These are phyloP conservation scores for Heliconius nattereri DNA, from an alignment of 1,140 invertebrate species.

Conservation along the genomic window DNA sequence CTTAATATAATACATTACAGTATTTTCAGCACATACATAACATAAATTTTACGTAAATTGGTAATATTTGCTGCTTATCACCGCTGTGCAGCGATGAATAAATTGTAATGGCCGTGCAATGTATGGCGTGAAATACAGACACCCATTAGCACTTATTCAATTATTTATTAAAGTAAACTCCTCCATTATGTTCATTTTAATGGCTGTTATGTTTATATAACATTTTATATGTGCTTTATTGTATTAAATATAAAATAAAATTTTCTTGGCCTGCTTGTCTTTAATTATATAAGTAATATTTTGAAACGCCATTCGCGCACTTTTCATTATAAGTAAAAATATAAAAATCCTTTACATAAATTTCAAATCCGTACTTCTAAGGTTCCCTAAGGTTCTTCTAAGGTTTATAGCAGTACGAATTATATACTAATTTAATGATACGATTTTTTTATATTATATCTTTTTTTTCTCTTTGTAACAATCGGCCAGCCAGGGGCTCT, in stretches of 20 bases:
- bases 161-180: slow-evolving; percentile 31
- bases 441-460: not conserved
- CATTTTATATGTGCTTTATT: not conserved
- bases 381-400: no score
- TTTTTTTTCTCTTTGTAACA: slow-evolving; percentile 25
- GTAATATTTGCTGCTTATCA: slow-evolving; percentile 37
- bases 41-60: slow-evolving; percentile 32
- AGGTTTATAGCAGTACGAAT: no score
- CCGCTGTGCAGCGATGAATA: slow-evolving; percentile 26
- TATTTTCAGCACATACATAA: slow-evolving; percentile 19
- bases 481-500: slow-evolving; percentile 22
- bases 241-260: not conserved
- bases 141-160: slow-evolving; percentile 28
- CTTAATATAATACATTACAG: slow-evolving; percentile 15
- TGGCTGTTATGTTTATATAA: slow-evolving; percentile 8
- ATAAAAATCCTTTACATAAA: no score
- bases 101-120: slow-evolving; percentile 28
- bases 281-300: no score
- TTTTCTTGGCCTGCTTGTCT: no score
- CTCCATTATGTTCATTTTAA: slow-evolving; percentile 30
- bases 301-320: no score
- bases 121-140: slow-evolving; percentile 32
- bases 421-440: not conserved
- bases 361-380: no score
- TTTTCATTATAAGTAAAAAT: no score